Base-by-base conservation (phyloP, 2,888 invertebrate genomes). In the Scaeva pyrastri region DNA sequence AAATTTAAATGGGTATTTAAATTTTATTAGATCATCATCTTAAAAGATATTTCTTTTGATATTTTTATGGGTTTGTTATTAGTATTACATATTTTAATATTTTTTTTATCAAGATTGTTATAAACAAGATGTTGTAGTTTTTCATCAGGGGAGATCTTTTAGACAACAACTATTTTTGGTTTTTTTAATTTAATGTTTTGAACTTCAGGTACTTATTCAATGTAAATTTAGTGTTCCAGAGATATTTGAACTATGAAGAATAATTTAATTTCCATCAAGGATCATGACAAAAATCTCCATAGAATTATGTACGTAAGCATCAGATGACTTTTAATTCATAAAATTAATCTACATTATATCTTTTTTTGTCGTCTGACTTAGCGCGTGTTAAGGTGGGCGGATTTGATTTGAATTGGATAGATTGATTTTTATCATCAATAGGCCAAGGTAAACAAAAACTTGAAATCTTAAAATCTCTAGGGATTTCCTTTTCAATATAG, bases 371-470 rank as follows among this genome's bases (percentile, higher is more conserved):
- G 60, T 68, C 71, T 45, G 62, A 39, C 7, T 55, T 41, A 56
- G 43, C 70, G 56, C 75, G 75, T 76, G 81, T 71, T 62, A 72
- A 68, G 77, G 58, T 68, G 72, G 78, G 45, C 70, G 83, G 75
- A 78, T 82, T 81, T 75, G 64, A 75, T 68, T 68, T 50, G 70
- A 26, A 55, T 66, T 56, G 45, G 48, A 71, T 75, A 58, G 73
- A 78, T 78, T 62, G 83, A 83, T 83, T 78, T 68, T 83, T 50
- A 83, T 83, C 83, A 78, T 73, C 39, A 14, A 19, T 10, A 39
- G 19, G 39, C n/a, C n/a, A 58, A 55, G 5, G n/a, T n/a, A n/a
- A n/a, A n/a, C 16, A 41, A 62, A 43, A 62, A 39, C 58, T 60
- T 60, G 39, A 62, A 62, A 14, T 16, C 12, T 14, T 21, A 71